Percentiles rank a stretch among this genome's conserved stretches.
phyloP scores from a whole-genome alignment of 2,797 vertebrate genomes.

The Channa striata region DNA sequence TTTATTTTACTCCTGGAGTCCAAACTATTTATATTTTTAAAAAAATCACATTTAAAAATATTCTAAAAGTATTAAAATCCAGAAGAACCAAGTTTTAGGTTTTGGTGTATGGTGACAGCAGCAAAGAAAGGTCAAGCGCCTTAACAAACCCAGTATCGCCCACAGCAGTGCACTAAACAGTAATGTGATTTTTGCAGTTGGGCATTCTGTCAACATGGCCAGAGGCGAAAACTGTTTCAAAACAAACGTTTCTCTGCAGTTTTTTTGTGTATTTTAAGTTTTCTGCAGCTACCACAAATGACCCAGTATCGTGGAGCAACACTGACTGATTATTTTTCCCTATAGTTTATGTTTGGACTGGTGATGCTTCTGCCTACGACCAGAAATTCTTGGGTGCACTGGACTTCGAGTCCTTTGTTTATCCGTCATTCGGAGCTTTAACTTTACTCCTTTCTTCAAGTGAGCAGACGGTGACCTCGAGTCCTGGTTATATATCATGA shows the following conservation, averaged over 20 bases:
- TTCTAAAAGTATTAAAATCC: not conserved
- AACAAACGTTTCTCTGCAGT: not conserved
- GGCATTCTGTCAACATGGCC: not conserved
- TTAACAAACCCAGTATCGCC: not conserved
- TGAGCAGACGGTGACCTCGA: too few relatives aligned
- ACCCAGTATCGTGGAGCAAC: conserved; percentile 19
- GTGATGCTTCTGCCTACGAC: not conserved
- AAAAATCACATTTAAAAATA: not conserved
- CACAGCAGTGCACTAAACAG: not conserved
- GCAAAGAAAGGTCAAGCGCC: not conserved
- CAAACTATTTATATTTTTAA: not conserved
- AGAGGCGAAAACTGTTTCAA: not conserved
- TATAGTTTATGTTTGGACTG: conserved; percentile 2
- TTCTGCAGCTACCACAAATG: conserved; percentile 20
- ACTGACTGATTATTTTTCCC: conserved; percentile 29
- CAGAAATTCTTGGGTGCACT: not conserved
- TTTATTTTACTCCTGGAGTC: not conserved
- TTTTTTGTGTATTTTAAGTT: not conserved
- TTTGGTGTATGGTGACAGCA: not conserved
- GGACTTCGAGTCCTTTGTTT: too few relatives aligned
- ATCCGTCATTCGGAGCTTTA: not conserved
- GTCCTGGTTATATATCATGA: too few relatives aligned
- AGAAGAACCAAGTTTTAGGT: not conserved
- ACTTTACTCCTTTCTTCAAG: too few relatives aligned
- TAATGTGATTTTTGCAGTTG: not conserved